A percentile compares a stretch with the other conserved stretches of the same genome.
Conservation (phyloP, 2,113 vertebrate genomes). For the Cervus canadensis region DNA sequence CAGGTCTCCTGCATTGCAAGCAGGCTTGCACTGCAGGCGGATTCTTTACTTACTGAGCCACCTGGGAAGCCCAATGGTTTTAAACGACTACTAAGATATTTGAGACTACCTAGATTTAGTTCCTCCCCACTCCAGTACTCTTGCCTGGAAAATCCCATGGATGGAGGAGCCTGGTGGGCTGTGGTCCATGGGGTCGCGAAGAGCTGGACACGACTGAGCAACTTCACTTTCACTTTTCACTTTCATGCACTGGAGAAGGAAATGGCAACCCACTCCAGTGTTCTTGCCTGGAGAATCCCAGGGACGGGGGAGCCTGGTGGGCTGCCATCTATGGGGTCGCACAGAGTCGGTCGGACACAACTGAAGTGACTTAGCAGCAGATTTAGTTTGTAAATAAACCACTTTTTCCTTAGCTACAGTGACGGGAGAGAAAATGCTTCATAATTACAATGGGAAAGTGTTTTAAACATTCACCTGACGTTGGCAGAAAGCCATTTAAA, state of each 20-base stretch:
- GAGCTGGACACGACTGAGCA: too few relatives aligned
- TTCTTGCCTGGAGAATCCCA: too few relatives aligned
- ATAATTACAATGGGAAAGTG: neutral
- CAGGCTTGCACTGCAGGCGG: neutral
- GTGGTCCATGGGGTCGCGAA: too few relatives aligned
- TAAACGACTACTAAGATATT: neutral
- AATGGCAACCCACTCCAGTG: too few relatives aligned
- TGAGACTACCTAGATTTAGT: neutral
- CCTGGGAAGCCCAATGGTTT: neutral
- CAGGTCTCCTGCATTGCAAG: neutral
- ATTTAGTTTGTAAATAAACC: neutral
- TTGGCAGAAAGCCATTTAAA: constrained; percentile 26
- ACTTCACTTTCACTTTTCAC: too few relatives aligned
- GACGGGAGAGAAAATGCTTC: neutral
- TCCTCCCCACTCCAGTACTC: neutral
- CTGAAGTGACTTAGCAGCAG: too few relatives aligned
- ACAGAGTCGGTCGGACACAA: too few relatives aligned
- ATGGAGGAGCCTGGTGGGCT: too few relatives aligned
- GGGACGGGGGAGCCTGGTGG: too few relatives aligned
- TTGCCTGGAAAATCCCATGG: too few relatives aligned
- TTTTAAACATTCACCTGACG: constrained; percentile 8
- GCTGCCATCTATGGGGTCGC: too few relatives aligned
- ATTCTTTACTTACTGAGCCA: neutral
- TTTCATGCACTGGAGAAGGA: too few relatives aligned
- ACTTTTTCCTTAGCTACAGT: neutral